Base-by-base conservation (phyloP, 2,888 invertebrate genomes). In the Pheosia gnoma region DNA sequence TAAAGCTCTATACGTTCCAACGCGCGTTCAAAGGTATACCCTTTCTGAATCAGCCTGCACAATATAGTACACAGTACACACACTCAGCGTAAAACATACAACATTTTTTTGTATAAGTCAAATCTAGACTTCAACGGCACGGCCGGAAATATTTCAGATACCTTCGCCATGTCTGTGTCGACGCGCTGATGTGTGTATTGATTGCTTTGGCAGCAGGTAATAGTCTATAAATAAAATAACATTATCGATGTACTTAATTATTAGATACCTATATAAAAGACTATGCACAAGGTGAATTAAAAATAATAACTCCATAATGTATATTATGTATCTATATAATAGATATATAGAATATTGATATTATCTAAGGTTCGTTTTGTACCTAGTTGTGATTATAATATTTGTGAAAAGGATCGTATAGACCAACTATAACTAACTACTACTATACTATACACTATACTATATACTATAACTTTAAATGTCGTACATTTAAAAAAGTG, bases 121-220 rank as follows among this genome's bases (percentile, higher is more conserved):
- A 25, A 25, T 25, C 25, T 25, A 11, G n/a, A 47, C 4, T 47
- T 47, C 5, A 47, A 47, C 52, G 11, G 11, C 13, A 37, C 39
- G 11, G 37, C 59, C 59, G 47, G 55, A 54, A 59, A 54, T 59
- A 55, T 59, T 59, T 54, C 25, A 10, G 25, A 38, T 47, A 55
- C 8, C 60, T 59, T n/a, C 10, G 45, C 39, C 57, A 43, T 11
- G 45, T 36, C 43, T 57, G 57, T 13, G 57, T 57, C 11, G 41
- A 38, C 54, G 0, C n/a, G 41, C 41, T 41, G 43, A 57, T 5
- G 10, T 10, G 37, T 37, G 37, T 10, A 11, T 53, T 11, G 36
- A 52, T 43, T 52, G 52, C 36, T 52, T 36, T 36, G 52, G 52
- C 52, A 10, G 53, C 37, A 9, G 53, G 53, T 10, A 53, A 37